Evolutionary conservation across 2,113 vertebrate genomes (phyloP).

Genomic region (Hemicordylus capensis): DNA sequence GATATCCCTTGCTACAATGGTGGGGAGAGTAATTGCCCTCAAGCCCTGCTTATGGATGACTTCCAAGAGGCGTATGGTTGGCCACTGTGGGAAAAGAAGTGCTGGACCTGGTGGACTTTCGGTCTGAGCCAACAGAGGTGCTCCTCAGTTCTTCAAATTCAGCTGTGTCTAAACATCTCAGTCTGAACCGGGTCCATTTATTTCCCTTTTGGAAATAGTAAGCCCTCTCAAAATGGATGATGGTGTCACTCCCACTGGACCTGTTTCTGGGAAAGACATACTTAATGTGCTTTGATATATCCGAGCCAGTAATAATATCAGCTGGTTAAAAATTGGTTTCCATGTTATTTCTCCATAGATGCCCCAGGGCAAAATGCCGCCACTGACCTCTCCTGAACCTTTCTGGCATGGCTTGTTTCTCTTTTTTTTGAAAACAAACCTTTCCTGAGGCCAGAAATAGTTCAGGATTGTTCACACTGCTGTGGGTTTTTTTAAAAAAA

Average conservation of each 20-base stretch:
- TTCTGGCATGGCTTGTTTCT: neutral
- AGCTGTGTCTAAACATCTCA: too few relatives aligned
- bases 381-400: neutral
- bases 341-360: neutral
- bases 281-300: neutral
- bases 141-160: too few relatives aligned
- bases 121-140: too few relatives aligned
- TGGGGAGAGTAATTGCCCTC: too few relatives aligned
- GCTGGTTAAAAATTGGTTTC: neutral
- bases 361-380: neutral
- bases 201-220: neutral
- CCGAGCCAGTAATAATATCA: neutral
- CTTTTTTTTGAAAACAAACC: neutral
- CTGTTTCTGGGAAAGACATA: neutral
- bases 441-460: neutral
- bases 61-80: too few relatives aligned
- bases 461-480: neutral
- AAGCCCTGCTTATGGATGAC: too few relatives aligned
- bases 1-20: too few relatives aligned
- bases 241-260: neutral
- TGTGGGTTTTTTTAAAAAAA: neutral
- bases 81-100: too few relatives aligned
- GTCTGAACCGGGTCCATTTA: neutral
- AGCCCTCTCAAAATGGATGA: neutral
- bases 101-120: too few relatives aligned